A percentile compares a stretch with the other conserved stretches of the same genome.
These are phyloP conservation scores for Drosophila infuscata DNA, from an alignment of 2,888 invertebrate species.

Conservation along the genomic window DNA sequence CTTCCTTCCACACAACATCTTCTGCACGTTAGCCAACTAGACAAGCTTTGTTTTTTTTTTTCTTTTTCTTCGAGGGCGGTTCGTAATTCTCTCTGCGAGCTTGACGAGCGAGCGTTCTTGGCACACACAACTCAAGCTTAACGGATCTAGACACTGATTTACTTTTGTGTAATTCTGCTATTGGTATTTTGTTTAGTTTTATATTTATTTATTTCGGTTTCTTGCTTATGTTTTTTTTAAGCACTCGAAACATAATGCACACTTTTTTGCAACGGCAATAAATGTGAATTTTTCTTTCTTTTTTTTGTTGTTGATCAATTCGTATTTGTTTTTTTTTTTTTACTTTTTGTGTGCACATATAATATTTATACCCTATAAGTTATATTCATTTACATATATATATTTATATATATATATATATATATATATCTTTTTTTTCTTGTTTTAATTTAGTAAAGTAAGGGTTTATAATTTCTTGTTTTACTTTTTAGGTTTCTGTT, in stretches of 20 bases:
- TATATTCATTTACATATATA: constrained; percentile 58
- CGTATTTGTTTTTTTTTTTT: constrained; percentile 19
- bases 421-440: constrained; percentile 11
- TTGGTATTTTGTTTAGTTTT: constrained; percentile 30
- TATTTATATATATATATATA: constrained; percentile 47
- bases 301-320: constrained; percentile 30
- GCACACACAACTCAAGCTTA: constrained; percentile 36
- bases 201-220: constrained; percentile 72
- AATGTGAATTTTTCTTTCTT: constrained; percentile 19
- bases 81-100: constrained; percentile 16
- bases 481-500: constrained; percentile 53
- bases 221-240: constrained; percentile 55
- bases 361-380: constrained; percentile 38
- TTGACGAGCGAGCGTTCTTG: constrained; percentile 32
- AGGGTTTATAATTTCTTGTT: constrained; percentile 69
- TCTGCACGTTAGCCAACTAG: constrained; percentile 50
- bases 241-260: constrained; percentile 50
- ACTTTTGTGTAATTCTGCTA: constrained; percentile 13
- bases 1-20: constrained; percentile 32
- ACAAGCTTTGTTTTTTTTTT: constrained; percentile 60
- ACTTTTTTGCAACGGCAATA: constrained; percentile 30
- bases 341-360: constrained; percentile 44
- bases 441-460: constrained; percentile 79
- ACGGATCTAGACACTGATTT: constrained; percentile 27
- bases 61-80: background rate